Evolutionary conservation across 2,797 vertebrate genomes (phyloP), one percentile per base, ranked within the genome.

Genomic region (Artibeus lituratus): DNA sequence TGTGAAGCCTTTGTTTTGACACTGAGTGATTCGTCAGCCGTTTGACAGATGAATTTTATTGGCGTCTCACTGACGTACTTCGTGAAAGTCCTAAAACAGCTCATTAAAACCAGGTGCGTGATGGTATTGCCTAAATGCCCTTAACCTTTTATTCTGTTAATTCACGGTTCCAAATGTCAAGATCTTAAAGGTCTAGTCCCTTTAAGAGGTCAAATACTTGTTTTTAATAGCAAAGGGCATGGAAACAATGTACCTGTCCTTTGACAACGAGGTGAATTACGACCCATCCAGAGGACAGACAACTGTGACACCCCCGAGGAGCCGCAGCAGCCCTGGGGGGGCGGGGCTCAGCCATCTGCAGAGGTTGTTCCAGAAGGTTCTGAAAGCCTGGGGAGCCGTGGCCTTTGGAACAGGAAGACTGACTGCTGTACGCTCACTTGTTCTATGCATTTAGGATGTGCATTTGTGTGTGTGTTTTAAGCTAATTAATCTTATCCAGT

Each of bases 131-230:
- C 44, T 69, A 21, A 91, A 57, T n/a, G 49, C 35, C 83, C 72
- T 96, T 87, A 93, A 53, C 16, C 21, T 93, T 90, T 96, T 69
- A 80, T 91, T 83, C 90, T 91, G 77, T 53, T 62, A 44, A 47
- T 72, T 96, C 18, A 57, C 19, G 21, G 29, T 55, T 87, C 76
- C 59, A 53, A 44, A 90, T 44, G 70, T 35, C 88, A 86, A 87
- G 72, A 49, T 42, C 24, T 65, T 37, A 94, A 78, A 87, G 65
- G 24, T 59, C 47, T 69, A 69, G 69, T 49, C 55, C 44, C 55
- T 78, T 51, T 51, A 53, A n/a, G 77, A 84, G 49, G 29, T 73
- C 35, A 67, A 11, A 72, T 76, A 24, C 39, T 12, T 81, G 24
- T 57, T 70, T 93, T 81, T 49, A 85, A 90, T 15, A 74, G n/a